Base-by-base conservation (phyloP, 1,140 invertebrate species). In the Musca vetustissima region DNA sequence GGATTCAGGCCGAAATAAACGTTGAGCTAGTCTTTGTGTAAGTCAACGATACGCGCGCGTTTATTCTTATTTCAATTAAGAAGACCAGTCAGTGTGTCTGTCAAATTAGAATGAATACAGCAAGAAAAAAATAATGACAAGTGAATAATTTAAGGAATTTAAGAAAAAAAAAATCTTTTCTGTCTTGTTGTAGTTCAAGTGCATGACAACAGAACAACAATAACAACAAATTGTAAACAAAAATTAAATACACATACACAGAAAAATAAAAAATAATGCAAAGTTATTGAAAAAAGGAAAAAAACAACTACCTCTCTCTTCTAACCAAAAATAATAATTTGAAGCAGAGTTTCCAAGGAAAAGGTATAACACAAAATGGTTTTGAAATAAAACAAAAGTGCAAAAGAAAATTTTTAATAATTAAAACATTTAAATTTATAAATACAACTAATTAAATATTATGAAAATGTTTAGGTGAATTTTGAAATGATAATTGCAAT, bases 1-100 rank as follows among this genome's bases (percentile, higher is more conserved):
- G 64, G 64, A 66, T 52, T 66, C 64, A 66, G 64, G 24, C 64
- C 64, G 64, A 49, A 52, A 52, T 52, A 52, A 50, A 50, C 64
- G 64, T 66, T 36, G 36, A 61, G 19, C 57, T 28, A 36, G 36
- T 36, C 28, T 43, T 43, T 43, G 36, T 32, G 28, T 36, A 57
- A n/a, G 28, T 61, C n/a, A 36, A 61, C 4, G 28, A 36, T 43
- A 61, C 57, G 57, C 57, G 57, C 57, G 57, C 57, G 57, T 61
- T 61, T 61, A 43, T 61, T 43, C 4, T 59, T 59, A 28, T 59
- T 28, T n/a, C 28, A 28, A 61, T 61, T 61, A 22, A 52, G 36
- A 61, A 61, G 57, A 52, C 17, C 17, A 19, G 48, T 59, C 32
- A 43, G 57, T 28, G 57, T 61, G 57, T 61, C 28, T 52, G 17